These are phyloP conservation scores for Gorsachius goisagi DNA, from an alignment of 2,113 vertebrate species.

Conservation along the genomic window DNA sequence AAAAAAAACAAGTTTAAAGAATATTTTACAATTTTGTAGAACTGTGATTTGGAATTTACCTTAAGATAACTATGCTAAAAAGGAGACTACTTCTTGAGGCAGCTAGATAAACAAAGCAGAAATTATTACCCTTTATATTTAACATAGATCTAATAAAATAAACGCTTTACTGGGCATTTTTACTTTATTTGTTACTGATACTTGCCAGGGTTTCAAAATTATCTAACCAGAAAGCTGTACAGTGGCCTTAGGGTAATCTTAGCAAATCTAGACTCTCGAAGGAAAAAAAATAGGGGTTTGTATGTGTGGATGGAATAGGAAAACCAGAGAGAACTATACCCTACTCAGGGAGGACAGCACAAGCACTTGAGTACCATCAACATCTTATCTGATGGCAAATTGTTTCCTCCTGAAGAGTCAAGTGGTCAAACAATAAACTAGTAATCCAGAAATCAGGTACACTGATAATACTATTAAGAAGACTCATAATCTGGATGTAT, in stretches of 20 bases:
- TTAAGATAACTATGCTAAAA: not conserved
- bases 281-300: not conserved
- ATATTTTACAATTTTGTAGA: not conserved
- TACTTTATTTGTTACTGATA: not conserved
- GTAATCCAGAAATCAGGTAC: not conserved
- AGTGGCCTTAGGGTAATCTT: not conserved
- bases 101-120: not conserved
- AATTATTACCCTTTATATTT: not conserved
- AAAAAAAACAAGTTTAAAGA: not conserved
- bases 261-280: not conserved
- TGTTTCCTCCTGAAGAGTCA: not conserved
- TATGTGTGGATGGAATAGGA: not conserved
- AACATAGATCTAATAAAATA: not conserved
- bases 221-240: not conserved
- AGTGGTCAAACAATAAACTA: not conserved
- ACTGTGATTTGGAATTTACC: not conserved
- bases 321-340: not conserved
- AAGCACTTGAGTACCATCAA: not conserved
- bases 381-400: not conserved
- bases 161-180: not conserved
- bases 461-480: not conserved
- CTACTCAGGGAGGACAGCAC: not conserved
- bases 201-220: not conserved
- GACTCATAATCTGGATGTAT: not conserved
- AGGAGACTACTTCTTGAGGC: not conserved